These are phyloP conservation scores for Lysandra coridon DNA, from an alignment of 2,888 invertebrate species.

Conservation along the genomic window DNA sequence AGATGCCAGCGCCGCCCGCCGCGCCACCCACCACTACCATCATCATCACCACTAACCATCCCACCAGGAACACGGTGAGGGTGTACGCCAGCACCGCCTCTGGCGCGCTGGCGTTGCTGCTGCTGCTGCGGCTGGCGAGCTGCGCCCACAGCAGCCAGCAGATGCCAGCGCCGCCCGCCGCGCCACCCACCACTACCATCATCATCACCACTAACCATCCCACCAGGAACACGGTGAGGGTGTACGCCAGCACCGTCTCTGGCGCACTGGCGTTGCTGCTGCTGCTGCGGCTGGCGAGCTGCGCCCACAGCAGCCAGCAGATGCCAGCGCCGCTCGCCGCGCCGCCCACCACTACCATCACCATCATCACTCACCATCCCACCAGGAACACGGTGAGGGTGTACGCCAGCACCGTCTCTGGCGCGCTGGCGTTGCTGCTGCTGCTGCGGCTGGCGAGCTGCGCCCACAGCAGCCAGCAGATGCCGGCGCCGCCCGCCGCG, in stretches of 20 bases:
- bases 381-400: slow-evolving; percentile 85
- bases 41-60: slow-evolving; percentile 75
- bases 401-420: slow-evolving; percentile 83
- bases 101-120: slow-evolving; percentile 77
- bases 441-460: slow-evolving; percentile 83
- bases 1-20: slow-evolving; percentile 85
- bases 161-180: slow-evolving; percentile 86
- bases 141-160: slow-evolving; percentile 84
- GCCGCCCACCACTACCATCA: slow-evolving; percentile 74
- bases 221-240: slow-evolving; percentile 85
- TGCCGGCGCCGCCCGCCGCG: slow-evolving; percentile 85
- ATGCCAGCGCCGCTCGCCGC: slow-evolving; percentile 86
- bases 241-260: slow-evolving; percentile 83
- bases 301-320: slow-evolving; percentile 83
- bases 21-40: slow-evolving; percentile 79
- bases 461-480: slow-evolving; percentile 84
- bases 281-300: slow-evolving; percentile 82
- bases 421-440: slow-evolving; percentile 76
- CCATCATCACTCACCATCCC: slow-evolving; percentile 76
- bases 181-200: slow-evolving; percentile 63
- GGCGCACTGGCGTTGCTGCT: slow-evolving; percentile 77
- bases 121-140: slow-evolving; percentile 80
- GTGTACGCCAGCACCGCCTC: slow-evolving; percentile 83
- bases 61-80: slow-evolving; percentile 85
- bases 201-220: slow-evolving; percentile 76